Percentiles rank a stretch among this genome's conserved stretches.
These are phyloP conservation scores for Acanthoscelides obtectus DNA, from an alignment of 2,888 invertebrate genomes.

Conservation along the genomic window DNA sequence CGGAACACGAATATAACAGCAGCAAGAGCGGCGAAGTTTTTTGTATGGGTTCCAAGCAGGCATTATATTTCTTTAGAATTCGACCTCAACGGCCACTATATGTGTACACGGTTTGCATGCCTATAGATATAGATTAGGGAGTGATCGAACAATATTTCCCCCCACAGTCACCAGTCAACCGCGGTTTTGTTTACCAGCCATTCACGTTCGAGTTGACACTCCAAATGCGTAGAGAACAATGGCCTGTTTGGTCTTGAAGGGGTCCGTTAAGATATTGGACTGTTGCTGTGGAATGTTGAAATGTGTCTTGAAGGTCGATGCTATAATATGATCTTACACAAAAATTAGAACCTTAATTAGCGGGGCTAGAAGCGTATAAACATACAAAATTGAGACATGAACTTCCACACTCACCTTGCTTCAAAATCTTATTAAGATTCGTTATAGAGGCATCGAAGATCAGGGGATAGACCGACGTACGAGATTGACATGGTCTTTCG, in stretches of 20 bases:
- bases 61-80: slow-evolving; percentile 5
- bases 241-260: background rate
- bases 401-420: too few relatives aligned
- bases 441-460: too few relatives aligned
- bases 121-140: slow-evolving; percentile 7
- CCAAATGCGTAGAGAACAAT: background rate
- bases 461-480: too few relatives aligned
- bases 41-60: slow-evolving; percentile 4
- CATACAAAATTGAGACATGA: too few relatives aligned
- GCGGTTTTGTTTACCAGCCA: background rate
- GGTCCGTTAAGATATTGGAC: background rate
- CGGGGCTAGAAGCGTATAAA: too few relatives aligned
- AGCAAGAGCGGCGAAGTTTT: slow-evolving; percentile 1
- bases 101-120: background rate
- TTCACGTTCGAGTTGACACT: background rate
- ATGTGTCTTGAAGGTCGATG: background rate
- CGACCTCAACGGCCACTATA: background rate
- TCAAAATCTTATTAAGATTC: too few relatives aligned
- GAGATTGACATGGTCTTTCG: too few relatives aligned
- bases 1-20: background rate
- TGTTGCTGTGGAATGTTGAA: background rate
- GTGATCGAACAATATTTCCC: slow-evolving; percentile 26
- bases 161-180: slow-evolving; percentile 12
- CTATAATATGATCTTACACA: background rate
- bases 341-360: too few relatives aligned